phyloP scores from a whole-genome alignment of 2,888 invertebrate species.

The Cataglyphis altisquamis region DNA sequence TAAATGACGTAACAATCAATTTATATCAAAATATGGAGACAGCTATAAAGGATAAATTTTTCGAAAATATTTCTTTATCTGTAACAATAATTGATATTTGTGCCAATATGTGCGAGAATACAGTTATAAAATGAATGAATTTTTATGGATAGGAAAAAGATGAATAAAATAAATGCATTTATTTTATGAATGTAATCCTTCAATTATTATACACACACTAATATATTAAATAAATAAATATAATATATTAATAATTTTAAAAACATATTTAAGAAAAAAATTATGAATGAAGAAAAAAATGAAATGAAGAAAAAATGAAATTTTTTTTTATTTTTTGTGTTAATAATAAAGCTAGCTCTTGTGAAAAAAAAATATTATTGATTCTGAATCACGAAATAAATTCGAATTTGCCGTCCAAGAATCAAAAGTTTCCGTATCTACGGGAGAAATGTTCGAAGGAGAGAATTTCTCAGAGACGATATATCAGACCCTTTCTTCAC shows the following conservation, averaged over 20 bases:
- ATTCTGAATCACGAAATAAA: neutral
- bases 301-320: neutral
- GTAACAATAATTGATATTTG: neutral
- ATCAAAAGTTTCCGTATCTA: neutral
- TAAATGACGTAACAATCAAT: neutral
- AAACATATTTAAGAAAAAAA: neutral
- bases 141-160: neutral
- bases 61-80: neutral
- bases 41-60: neutral
- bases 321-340: neutral
- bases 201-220: neutral
- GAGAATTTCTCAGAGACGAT: neutral
- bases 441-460: neutral
- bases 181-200: neutral
- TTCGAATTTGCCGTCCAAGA: neutral
- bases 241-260: no score
- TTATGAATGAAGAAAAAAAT: neutral
- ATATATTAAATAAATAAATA: no score
- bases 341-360: neutral
- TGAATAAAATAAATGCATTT: neutral
- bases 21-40: neutral
- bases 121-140: neutral
- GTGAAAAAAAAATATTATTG: neutral
- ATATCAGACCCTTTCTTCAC: slow-evolving; percentile 1
- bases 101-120: neutral